Evolutionary conservation across 2,797 vertebrate species (phyloP), one percentile per base, ranked within the genome.

Genomic region (Manis pentadactyla): DNA sequence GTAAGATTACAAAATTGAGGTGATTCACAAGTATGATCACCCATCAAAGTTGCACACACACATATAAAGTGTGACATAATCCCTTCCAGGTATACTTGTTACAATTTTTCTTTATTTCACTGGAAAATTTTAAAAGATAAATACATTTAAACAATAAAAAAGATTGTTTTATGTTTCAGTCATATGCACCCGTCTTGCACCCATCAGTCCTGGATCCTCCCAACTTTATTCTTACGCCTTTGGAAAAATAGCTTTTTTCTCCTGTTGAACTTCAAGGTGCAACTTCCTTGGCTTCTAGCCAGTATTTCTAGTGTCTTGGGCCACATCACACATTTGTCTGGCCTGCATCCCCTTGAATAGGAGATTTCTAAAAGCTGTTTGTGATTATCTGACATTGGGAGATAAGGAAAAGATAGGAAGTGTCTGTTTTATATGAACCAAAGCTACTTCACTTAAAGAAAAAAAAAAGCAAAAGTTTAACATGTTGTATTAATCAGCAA

Each of bases 401-500:
- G 74, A 93, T 90, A 96, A 96, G 69, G 27, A 46, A 94, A 94
- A 89, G 66, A 81, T 95, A 96, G 46, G 85, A 92, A 92, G 75
- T 95, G n/a, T 92, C 94, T 97, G 81, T 95, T 97, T 97, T 95
- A 78, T 85, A 90, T 95, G 93, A 96, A 92, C 59, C 73, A 29
- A 97, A 96, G 96, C n/a, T 55, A 77, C 69, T 94, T 95, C 31
- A 64, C 55, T 95, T 92, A 7, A 81, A 57, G 77, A 66, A 34
- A n/a, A 39, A 75, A 64, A 42, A 90, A 57, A 74, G 77, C 73
- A 63, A 39, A 77, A 79, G 5, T 82, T 85, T 82, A 79, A 68
- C 69, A 86, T 94, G 39, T 46, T 97, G 88, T 68, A 82, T 93
- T 96, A 89, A 95, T 96, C 92, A 97, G 51, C 27, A 83, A 93